Evolutionary conservation across 1,140 invertebrate species (phyloP).

Genomic region (Chlorops oryzae): DNA sequence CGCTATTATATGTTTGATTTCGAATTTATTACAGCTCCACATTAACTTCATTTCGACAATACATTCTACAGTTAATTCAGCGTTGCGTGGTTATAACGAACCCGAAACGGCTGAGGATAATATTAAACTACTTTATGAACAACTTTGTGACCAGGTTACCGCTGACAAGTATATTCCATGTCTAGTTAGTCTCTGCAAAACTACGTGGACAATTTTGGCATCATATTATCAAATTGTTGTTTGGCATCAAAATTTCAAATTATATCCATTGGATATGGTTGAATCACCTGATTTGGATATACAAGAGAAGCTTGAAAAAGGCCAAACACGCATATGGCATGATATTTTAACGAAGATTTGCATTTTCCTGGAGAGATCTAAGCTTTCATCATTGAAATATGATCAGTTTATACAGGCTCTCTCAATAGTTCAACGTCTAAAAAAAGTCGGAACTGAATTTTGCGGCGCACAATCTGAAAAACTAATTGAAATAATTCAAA

Average conservation of each 20-base stretch:
- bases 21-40: conserved; percentile 56
- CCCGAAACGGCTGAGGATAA: conserved; percentile 58
- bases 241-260: conserved; percentile 65
- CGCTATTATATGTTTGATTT: background rate
- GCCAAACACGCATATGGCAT: conserved; percentile 81
- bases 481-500: conserved; percentile 78
- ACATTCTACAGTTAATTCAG: conserved; percentile 78
- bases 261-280: conserved; percentile 42
- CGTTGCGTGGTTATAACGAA: conserved; percentile 67
- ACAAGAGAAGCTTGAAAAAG: conserved; percentile 81
- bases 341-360: conserved; percentile 87
- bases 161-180: conserved; percentile 75
- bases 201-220: conserved; percentile 72
- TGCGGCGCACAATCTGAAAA: conserved; percentile 81
- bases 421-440: conserved; percentile 79
- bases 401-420: conserved; percentile 92
- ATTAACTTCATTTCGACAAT: conserved; percentile 94
- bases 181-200: conserved; percentile 72
- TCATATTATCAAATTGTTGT: conserved; percentile 76
- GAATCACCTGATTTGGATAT: conserved; percentile 62
- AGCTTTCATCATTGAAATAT: conserved; percentile 71
- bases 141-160: conserved; percentile 69
- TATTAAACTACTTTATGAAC: conserved; percentile 69
- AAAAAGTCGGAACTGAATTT: conserved; percentile 85
- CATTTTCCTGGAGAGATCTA: conserved; percentile 37